Conservation (phyloP, 2,888 invertebrate species). For the Iselma pallidipennis region DNA sequence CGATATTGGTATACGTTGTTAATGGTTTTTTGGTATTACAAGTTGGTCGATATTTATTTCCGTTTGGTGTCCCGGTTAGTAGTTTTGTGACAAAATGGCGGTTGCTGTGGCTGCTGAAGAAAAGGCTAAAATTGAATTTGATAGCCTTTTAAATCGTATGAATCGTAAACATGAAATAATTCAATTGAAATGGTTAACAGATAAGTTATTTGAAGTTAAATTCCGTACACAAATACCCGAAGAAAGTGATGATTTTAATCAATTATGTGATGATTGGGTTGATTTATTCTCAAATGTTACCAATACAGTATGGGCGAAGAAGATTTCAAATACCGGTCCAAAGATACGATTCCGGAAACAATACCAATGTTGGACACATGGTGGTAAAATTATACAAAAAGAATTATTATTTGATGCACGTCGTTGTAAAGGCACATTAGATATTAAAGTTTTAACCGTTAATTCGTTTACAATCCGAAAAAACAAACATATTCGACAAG, state of each 20-base stretch:
- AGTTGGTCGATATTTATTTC: not conserved
- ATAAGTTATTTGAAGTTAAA: slow-evolving; percentile 51
- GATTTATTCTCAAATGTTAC: slow-evolving; percentile 53
- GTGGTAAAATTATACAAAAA: slow-evolving; percentile 49
- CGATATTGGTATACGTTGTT: no score
- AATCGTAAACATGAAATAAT: slow-evolving; percentile 53
- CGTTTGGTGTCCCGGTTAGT: not conserved
- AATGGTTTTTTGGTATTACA: not conserved
- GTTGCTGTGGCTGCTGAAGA: slow-evolving; percentile 38
- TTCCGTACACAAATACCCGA: slow-evolving; percentile 52
- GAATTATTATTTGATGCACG: slow-evolving; percentile 53
- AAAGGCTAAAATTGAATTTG: slow-evolving; percentile 49
- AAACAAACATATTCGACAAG: slow-evolving; percentile 51
- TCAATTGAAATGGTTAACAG: slow-evolving; percentile 48
- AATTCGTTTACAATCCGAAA: slow-evolving; percentile 50
- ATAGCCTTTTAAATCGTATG: slow-evolving; percentile 45
- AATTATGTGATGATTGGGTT: slow-evolving; percentile 54
- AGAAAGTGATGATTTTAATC: slow-evolving; percentile 52
- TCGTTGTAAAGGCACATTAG: slow-evolving; percentile 52
- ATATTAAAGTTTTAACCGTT: slow-evolving; percentile 54
- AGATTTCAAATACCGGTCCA: slow-evolving; percentile 55
- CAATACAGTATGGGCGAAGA: slow-evolving; percentile 54
- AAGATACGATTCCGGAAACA: slow-evolving; percentile 55
- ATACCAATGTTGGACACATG: slow-evolving; percentile 55
- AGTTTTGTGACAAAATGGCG: not conserved